A percentile compares a stretch with the other conserved stretches of the same genome.
These are phyloP conservation scores for Clarias magur DNA, from an alignment of 2,113 vertebrate genomes.

Conservation along the genomic window DNA sequence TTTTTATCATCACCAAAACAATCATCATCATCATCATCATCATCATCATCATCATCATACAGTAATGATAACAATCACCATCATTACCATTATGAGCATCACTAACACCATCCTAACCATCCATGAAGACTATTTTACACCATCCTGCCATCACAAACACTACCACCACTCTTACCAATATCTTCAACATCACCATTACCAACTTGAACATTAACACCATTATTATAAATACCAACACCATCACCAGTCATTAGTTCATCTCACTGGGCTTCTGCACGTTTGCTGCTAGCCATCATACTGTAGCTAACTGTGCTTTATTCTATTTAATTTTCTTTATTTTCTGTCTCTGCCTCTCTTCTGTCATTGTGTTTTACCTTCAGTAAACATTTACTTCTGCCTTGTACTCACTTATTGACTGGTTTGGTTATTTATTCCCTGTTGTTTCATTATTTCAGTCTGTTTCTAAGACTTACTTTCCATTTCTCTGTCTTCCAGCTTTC, in stretches of 20 bases:
- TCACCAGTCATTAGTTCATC: neutral
- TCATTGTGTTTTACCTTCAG: neutral
- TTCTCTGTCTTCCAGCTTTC: neutral
- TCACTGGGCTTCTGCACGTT: neutral
- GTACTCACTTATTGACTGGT: neutral
- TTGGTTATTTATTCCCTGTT: neutral
- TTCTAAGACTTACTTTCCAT: neutral
- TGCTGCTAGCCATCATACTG: too few relatives aligned
- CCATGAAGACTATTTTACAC: neutral
- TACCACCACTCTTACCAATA: neutral
- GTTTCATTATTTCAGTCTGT: neutral
- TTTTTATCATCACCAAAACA: neutral
- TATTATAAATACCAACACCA: neutral
- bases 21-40: neutral
- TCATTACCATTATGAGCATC: neutral
- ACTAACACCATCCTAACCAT: neutral
- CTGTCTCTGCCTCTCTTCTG: neutral
- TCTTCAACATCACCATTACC: neutral
- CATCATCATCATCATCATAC: too few relatives aligned
- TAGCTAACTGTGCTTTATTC: too few relatives aligned
- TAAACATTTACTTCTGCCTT: neutral
- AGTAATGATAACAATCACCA: neutral
- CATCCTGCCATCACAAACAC: neutral
- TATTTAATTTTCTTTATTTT: neutral
- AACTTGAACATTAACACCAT: neutral